Evolutionary conservation across 2,888 invertebrate genomes (phyloP).

Genomic region (Nephrocerus scutellatus): DNA sequence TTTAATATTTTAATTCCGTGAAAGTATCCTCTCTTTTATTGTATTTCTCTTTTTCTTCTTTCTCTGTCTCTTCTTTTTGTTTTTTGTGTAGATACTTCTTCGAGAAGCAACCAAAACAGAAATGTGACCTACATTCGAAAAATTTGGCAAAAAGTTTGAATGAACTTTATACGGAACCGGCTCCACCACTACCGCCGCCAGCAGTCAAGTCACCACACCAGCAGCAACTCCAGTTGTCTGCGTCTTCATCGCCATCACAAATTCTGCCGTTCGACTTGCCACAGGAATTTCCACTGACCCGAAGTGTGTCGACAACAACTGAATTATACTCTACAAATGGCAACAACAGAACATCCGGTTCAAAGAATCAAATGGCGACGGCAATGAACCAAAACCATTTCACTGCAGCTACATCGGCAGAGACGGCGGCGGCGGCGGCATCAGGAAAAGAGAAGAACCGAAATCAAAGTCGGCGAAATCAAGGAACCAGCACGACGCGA

Average conservation of each 20-base stretch:
- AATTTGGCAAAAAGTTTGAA: slow-evolving; percentile 46
- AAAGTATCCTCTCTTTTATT: slow-evolving; percentile 1
- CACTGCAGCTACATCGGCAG: slow-evolving; percentile 13
- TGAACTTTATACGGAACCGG: slow-evolving; percentile 43
- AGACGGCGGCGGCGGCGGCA: slow-evolving; percentile 10
- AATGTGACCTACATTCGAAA: slow-evolving; percentile 42
- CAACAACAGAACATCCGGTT: slow-evolving; percentile 16
- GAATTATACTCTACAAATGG: slow-evolving; percentile 36
- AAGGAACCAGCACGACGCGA: slow-evolving; percentile 16
- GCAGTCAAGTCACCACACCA: slow-evolving; percentile 16
- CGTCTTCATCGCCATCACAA: too few species aligned
- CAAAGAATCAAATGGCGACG: slow-evolving; percentile 17
- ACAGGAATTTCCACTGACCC: slow-evolving; percentile 42
- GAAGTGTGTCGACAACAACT: slow-evolving; percentile 46
- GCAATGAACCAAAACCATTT: too few species aligned
- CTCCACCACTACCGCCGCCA: slow-evolving; percentile 23
- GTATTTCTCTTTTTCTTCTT: neutral
- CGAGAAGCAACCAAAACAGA: slow-evolving; percentile 38
- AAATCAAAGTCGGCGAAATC: slow-evolving; percentile 13
- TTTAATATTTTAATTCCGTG: neutral
- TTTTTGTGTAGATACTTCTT: slow-evolving; percentile 37
- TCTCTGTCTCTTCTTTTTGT: neutral
- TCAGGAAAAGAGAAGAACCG: slow-evolving; percentile 12
- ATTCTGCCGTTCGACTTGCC: slow-evolving; percentile 33
- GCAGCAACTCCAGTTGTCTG: slow-evolving; percentile 23